These are phyloP conservation scores for Fulica atra DNA, from an alignment of 2,113 vertebrate species.

Conservation along the genomic window DNA sequence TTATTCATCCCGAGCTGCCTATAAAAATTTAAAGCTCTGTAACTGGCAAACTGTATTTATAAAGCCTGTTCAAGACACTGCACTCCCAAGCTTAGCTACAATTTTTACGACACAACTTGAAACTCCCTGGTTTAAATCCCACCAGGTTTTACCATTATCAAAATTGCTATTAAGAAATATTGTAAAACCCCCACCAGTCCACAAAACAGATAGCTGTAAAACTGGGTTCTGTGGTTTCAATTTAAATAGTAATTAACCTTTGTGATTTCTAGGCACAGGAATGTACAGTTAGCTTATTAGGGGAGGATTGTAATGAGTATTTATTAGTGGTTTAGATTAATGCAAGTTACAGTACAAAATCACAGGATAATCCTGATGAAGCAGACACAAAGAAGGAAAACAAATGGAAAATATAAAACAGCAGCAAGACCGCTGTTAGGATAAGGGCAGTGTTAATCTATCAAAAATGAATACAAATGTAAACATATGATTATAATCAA, in stretches of 20 bases:
- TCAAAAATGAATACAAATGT: neutral
- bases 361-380: neutral
- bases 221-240: neutral
- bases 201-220: neutral
- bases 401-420: neutral
- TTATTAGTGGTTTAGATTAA: neutral
- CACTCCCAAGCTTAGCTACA: neutral
- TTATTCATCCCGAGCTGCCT: constrained; percentile 1
- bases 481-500: neutral
- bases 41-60: neutral
- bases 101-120: neutral
- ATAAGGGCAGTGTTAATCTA: neutral
- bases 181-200: neutral
- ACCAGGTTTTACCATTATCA: neutral
- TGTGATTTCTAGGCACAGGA: neutral
- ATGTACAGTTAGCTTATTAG: neutral
- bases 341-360: neutral
- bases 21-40: constrained; percentile 14
- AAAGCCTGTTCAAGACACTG: neutral
- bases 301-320: neutral
- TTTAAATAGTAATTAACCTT: neutral
- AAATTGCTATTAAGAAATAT: neutral
- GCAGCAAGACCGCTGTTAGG: neutral
- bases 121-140: neutral
- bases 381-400: neutral